Evolutionary conservation across 2,888 invertebrate species (phyloP), one percentile per base, ranked within the genome.

Genomic region (Andrena praecox): DNA sequence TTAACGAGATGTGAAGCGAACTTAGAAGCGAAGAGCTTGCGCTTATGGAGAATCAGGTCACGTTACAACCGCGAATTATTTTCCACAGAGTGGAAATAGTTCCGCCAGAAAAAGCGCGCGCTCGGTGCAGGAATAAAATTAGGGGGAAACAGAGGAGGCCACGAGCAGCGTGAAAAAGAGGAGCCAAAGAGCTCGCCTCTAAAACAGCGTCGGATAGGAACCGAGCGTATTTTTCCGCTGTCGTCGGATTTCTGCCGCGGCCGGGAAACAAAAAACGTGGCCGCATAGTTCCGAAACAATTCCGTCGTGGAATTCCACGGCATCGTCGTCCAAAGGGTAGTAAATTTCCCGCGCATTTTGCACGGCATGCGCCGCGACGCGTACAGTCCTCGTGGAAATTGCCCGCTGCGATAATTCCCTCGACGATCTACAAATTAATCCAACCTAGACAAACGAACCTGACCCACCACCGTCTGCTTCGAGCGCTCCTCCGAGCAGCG

Each of bases 231-330:
- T 87, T 87, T 87, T 85, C 74, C 81, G 70, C 67, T 77, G 80
- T 72, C 80, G 81, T 77, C 73, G 85, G 79, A 83, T 85, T 87
- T 87, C 81, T 83, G 77, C 48, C 52, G 62, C 66, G 50, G 4
- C 48, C 63, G 50, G 70, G 70, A 84, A 87, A 77, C 84, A 86
- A 87, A 56, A 87, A 86, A 60, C 82, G 67, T 60, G 78, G 72
- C 72, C 87, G 85, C 89, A 91, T 91, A 91, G 90, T 91, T 91
- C 80, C 84, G 82, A 85, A 90, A 89, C 89, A 90, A 90, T 90
- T 90, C 83, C 72, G 80, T 83, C 86, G 82, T 77, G 85, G 84
- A 87, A 88, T 87, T 80, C 73, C 81, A 69, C 82, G 75, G 82
- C 82, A 81, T 77, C 59, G 85, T 73, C 54, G 76, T 76, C 72